Percentiles rank a stretch among this genome's conserved stretches.
Evolutionary conservation across 2,888 invertebrate species (phyloP).

Genomic region (Apamea epomidion): DNA sequence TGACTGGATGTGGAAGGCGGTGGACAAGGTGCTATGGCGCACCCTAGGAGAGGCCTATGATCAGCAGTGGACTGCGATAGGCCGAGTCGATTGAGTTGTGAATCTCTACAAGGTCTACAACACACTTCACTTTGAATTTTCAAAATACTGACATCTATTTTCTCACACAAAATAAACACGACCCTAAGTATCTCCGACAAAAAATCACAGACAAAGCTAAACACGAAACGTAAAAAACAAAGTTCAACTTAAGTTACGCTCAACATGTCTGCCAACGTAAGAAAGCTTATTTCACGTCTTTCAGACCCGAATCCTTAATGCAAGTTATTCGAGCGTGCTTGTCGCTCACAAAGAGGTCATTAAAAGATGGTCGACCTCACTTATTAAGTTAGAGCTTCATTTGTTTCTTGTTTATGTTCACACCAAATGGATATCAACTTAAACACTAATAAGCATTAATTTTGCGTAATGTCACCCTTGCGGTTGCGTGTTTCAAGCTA

Average conservation of each 20-base stretch:
- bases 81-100: not conserved
- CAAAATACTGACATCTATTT: not conserved
- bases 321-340: constrained; percentile 18
- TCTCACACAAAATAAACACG: constrained; percentile 4
- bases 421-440: not conserved
- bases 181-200: not conserved
- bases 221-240: constrained; percentile 9
- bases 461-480: not conserved
- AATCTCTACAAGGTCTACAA: not conserved
- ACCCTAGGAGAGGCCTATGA: not conserved
- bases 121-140: not conserved
- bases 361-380: constrained; percentile 15
- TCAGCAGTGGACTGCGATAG: too few relatives aligned
- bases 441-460: not conserved
- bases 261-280: constrained; percentile 15
- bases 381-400: not conserved
- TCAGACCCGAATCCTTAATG: not conserved
- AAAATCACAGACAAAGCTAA: constrained; percentile 10
- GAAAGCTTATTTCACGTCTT: constrained; percentile 26
- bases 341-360: not conserved
- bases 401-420: not conserved
- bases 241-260: constrained; percentile 9
- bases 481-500: not conserved
- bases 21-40: not conserved
- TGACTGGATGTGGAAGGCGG: not conserved